A percentile compares a stretch with the other conserved stretches of the same genome.
phyloP scores from a whole-genome alignment of 2,797 vertebrate genomes.

The Poecilia velifera region DNA sequence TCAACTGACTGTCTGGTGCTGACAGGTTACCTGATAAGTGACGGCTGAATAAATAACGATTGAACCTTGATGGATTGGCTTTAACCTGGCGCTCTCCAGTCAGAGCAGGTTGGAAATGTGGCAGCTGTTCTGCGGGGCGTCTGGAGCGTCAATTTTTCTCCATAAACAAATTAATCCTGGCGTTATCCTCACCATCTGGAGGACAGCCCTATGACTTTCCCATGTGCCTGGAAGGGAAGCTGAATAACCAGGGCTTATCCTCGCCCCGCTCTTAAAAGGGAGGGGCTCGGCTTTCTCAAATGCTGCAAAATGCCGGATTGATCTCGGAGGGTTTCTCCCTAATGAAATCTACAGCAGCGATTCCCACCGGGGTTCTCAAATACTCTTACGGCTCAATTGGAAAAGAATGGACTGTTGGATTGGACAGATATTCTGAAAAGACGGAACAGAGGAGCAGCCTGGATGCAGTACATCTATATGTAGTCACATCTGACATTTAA shows the following conservation, averaged over 20 bases:
- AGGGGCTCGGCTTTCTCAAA: conserved; percentile 38
- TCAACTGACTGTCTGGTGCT: conserved; percentile 15
- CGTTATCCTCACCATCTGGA: conserved; percentile 56
- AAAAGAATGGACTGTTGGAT: background rate
- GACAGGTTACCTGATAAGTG: conserved; percentile 32
- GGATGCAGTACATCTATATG: background rate
- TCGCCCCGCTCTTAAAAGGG: conserved; percentile 42
- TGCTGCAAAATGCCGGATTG: conserved; percentile 20
- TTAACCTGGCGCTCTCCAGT: conserved; percentile 21
- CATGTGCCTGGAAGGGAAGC: conserved; percentile 63
- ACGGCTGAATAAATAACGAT: conserved; percentile 32
- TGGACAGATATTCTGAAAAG: background rate
- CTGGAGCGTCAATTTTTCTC: conserved; percentile 45
- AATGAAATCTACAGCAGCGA: conserved; percentile 22
- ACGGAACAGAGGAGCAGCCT: background rate
- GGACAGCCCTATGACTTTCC: conserved; percentile 66
- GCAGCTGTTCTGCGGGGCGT: conserved; percentile 44
- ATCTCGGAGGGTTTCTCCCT: conserved; percentile 30
- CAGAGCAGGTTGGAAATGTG: conserved; percentile 37
- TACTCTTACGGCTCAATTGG: background rate
- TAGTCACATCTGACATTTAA: background rate
- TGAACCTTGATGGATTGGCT: conserved; percentile 20
- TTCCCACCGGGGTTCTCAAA: conserved; percentile 13
- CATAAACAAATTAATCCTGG: conserved; percentile 65
- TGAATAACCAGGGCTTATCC: conserved; percentile 30